Conservation (phyloP, 2,888 invertebrate genomes). For the Trachelus tabidus region DNA sequence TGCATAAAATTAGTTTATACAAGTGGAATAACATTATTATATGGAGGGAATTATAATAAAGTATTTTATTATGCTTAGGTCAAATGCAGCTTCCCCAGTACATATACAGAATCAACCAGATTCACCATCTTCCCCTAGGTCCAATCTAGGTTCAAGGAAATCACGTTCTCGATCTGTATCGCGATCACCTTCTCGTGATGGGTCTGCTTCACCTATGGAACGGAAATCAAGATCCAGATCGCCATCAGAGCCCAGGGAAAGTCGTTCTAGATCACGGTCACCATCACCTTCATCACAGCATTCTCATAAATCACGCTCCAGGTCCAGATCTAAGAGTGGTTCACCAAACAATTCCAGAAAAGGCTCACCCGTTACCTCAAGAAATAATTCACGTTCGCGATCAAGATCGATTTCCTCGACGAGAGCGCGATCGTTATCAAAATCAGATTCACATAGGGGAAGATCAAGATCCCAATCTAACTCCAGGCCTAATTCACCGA, state of each 20-base stretch:
- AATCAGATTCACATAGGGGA: constrained; percentile 33
- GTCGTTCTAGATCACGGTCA: constrained; percentile 41
- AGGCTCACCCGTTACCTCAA: constrained; percentile 34
- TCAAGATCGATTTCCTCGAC: constrained; percentile 43
- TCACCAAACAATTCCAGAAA: constrained; percentile 23
- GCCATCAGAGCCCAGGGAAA: constrained; percentile 43
- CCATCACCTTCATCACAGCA: constrained; percentile 15
- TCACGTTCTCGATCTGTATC: constrained; percentile 50
- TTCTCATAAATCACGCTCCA: constrained; percentile 33
- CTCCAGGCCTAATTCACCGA: constrained; percentile 31
- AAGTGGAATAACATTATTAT: not conserved
- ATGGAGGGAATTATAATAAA: not conserved
- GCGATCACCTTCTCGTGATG: constrained; percentile 37
- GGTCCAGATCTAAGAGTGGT: constrained; percentile 40
- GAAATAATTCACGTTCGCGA: constrained; percentile 42
- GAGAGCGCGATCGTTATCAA: constrained; percentile 37
- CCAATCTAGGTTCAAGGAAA: constrained; percentile 43
- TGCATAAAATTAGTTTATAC: not conserved
- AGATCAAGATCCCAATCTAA: constrained; percentile 39
- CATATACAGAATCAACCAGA: constrained; percentile 19
- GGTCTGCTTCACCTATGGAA: constrained; percentile 45
- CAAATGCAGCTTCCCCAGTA: constrained; percentile 37
- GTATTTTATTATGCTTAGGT: constrained; percentile 29
- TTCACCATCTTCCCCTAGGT: constrained; percentile 39
- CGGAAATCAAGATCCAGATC: constrained; percentile 28